Evolutionary conservation across 53 echinoderm and acorn worm species (phyloP), one percentile per base, ranked within the genome.

Genomic region (Stichopus horrens): DNA sequence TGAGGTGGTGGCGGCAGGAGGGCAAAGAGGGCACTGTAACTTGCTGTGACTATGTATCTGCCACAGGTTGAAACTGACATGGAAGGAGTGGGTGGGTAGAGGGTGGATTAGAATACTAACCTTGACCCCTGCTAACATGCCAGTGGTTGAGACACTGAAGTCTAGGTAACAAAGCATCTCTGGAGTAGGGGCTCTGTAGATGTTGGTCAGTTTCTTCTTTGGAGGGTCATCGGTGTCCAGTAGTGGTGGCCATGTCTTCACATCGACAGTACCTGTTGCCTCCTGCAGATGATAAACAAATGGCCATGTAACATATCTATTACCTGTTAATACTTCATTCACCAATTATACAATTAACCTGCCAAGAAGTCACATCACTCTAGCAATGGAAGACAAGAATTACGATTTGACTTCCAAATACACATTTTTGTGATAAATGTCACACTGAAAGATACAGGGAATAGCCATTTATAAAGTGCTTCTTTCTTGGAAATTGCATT

Each of bases 71-170:
- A 71, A n/a, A 71, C 19, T 18, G 2, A 71, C 71, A 71, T 4
- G 71, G 71, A 71, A 20, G 71, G 71, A n/a, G 16, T 8, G 63
- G 63, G 16, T 63, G 63, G 8, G 63, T 10, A 63, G 63, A 63
- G 63, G 14, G 8, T 37, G 13, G 23, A 23, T 5, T 9, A 19
- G n/a, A 22, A 5, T 21, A 37, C 90, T 55, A 37, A 97, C 97
- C 97, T 97, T 97, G 89, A 97, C 95, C 58, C 97, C 97, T 23
- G 97, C 97, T 14, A 97, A 90, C 97, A 97, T 97, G 75, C 97
- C 97, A 22, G 97, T 97, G 7, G 97, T 97, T 4, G 97, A 97
- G 83, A 97, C 97, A 82, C 97, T 97, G 81, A 97, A 97, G 90
- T 97, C 97, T 4, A 97, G 90, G 79, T 94, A 97, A 74, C 95